These are phyloP conservation scores for Lycorma delicatula DNA, from an alignment of 1,140 invertebrate genomes.

Conservation along the genomic window DNA sequence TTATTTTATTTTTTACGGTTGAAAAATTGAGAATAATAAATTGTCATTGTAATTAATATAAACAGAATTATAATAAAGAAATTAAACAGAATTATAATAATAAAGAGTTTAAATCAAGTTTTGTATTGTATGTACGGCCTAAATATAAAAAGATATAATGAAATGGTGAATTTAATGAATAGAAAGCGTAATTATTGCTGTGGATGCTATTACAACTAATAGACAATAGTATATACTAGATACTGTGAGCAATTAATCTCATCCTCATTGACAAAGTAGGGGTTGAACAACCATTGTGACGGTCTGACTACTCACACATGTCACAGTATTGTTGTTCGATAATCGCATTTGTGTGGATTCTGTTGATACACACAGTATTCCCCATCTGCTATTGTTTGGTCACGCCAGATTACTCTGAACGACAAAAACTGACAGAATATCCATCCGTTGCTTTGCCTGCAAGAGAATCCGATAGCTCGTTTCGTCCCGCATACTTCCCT, in stretches of 20 bases:
- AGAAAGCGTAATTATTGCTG: not conserved
- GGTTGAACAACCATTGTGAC: not conserved
- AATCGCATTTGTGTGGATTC: constrained; percentile 2
- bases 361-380: constrained; percentile 1
- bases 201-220: not conserved
- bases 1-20: too few relatives aligned
- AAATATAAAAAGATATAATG: too few relatives aligned
- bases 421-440: constrained; percentile 7
- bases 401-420: not conserved
- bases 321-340: not conserved
- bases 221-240: constrained; percentile 4
- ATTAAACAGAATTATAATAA: too few relatives aligned
- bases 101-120: too few relatives aligned
- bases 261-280: not conserved
- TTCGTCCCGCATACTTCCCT: too few relatives aligned
- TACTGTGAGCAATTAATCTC: constrained; percentile 1
- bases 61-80: too few relatives aligned
- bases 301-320: not conserved
- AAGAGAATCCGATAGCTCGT: too few relatives aligned
- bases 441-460: too few relatives aligned
- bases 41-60: too few relatives aligned
- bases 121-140: too few relatives aligned
- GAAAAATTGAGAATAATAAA: too few relatives aligned
- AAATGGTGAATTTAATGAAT: too few relatives aligned
- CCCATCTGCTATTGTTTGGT: not conserved